Base-by-base conservation (phyloP, 2,113 vertebrate genomes). In the Gallinago jamesoni region DNA sequence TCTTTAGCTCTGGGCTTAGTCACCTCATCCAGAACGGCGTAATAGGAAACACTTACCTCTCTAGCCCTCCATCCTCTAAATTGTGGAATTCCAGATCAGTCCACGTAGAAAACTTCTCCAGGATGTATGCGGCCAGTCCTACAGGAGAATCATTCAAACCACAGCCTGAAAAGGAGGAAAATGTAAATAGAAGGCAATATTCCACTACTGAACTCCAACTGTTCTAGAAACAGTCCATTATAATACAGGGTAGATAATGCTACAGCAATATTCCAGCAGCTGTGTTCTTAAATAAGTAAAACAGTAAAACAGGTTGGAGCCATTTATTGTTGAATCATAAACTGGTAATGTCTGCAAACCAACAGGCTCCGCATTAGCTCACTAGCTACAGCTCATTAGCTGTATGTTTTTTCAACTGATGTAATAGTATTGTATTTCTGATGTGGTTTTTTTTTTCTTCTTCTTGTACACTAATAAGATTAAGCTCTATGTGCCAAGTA, bases 21-120 rank as follows among this genome's bases (percentile, higher is more conserved):
- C 66, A 87, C 52, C 56, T 69, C 57, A 41, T 15, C 52, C 45
- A 82, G 68, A 75, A 74, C 1, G 3, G 14, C 8, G 1, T 8
- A 27, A 17, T 27, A 56, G 27, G 16, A 45, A 74, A 24, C 1
- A 2, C 86, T 95, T 86, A 98, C 98, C 83, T 98, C 78, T 98
- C 97, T 41, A 98, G 87, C 53, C 98, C 98, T 53, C 98, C 98
- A 20, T 98, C 98, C 50, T 98, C 98, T 79, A 97, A 93, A 37
- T 96, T 53, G 20, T 6, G 87, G 93, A 97, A 98, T 66, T 97
- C 96, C 0, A 52, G 2, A 41, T 98, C 96, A 45, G 98, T 98
- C 98, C 98, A 98, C 0, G 97, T 97, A 14, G 98, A 98, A 90
- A 98, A 98, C 82, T 98, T 98, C 94, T 98, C 98, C 62, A 98